These are phyloP conservation scores for Conopomorpha cramerella DNA, from an alignment of 1,140 invertebrate genomes.

Conservation along the genomic window DNA sequence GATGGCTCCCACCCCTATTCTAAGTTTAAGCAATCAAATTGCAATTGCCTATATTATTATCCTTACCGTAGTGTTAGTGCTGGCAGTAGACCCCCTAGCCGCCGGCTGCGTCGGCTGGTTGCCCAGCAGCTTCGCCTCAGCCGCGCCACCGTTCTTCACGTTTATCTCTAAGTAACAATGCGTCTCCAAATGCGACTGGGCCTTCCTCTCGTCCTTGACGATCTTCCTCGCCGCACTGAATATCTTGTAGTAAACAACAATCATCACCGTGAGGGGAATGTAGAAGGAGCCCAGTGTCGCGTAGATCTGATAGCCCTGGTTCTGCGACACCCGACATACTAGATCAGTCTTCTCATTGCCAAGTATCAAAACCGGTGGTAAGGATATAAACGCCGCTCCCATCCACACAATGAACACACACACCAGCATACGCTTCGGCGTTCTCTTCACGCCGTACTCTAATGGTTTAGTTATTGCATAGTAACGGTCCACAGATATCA, in stretches of 20 bases:
- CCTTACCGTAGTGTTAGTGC: constrained; percentile 69
- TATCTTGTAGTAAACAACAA: constrained; percentile 90
- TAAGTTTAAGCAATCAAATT: too few relatives aligned
- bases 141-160: constrained; percentile 70
- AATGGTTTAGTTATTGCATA: constrained; percentile 90
- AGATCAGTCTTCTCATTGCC: constrained; percentile 84
- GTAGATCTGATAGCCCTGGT: constrained; percentile 88
- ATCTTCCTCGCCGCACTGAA: constrained; percentile 83
- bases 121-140: constrained; percentile 65
- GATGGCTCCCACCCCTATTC: too few relatives aligned
- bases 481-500: constrained; percentile 88
- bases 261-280: constrained; percentile 87
- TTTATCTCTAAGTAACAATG: constrained; percentile 75
- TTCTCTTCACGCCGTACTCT: constrained; percentile 86
- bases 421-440: constrained; percentile 80
- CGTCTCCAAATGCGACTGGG: constrained; percentile 80
- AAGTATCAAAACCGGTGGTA: constrained; percentile 85
- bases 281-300: constrained; percentile 90
- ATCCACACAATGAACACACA: constrained; percentile 90
- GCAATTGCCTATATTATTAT: too few relatives aligned
- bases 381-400: constrained; percentile 84
- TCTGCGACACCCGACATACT: constrained; percentile 82
- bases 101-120: constrained; percentile 41
- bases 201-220: constrained; percentile 83
- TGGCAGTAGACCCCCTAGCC: constrained; percentile 59